Evolutionary conservation across 2,113 vertebrate genomes (phyloP).

Genomic region (Baryphthengus martii): DNA sequence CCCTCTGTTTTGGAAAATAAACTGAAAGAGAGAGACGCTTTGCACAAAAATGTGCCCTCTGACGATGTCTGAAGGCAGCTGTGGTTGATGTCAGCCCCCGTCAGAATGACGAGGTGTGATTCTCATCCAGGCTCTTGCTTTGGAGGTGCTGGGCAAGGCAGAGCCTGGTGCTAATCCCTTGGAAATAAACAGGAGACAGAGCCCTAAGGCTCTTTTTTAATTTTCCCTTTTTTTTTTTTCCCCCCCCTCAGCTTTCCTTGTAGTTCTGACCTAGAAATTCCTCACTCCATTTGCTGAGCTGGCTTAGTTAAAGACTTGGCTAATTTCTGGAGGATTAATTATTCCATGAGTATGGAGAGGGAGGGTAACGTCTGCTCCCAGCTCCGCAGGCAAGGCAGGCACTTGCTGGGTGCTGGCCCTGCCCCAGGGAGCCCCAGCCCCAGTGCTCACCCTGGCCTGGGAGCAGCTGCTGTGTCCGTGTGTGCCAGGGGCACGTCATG

Average conservation of each 20-base stretch:
- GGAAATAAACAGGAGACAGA: neutral
- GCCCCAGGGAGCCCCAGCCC: neutral
- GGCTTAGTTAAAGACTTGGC: neutral
- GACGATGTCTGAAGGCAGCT: neutral
- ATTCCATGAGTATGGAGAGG: neutral
- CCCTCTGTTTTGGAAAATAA: neutral
- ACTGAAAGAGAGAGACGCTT: neutral
- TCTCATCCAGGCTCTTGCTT: neutral
- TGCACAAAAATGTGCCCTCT: neutral
- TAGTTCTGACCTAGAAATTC: slow-evolving; percentile 41
- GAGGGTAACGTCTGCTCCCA: neutral
- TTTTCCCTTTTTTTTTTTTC: too few relatives aligned
- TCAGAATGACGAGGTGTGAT: neutral
- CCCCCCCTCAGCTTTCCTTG: fast-evolving
- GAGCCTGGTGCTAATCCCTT: neutral
- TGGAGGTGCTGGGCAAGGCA: neutral
- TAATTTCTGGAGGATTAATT: slow-evolving; percentile 21
- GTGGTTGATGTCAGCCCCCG: neutral
- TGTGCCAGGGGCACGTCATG: fast-evolving
- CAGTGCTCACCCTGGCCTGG: fast-evolving
- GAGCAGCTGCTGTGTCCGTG: too few relatives aligned
- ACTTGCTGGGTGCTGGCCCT: neutral
- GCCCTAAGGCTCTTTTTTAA: neutral
- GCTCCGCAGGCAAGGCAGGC: neutral
- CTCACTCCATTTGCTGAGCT: neutral